Conservation (phyloP, 2,113 vertebrate species). For the Tylochromis polylepis region DNA sequence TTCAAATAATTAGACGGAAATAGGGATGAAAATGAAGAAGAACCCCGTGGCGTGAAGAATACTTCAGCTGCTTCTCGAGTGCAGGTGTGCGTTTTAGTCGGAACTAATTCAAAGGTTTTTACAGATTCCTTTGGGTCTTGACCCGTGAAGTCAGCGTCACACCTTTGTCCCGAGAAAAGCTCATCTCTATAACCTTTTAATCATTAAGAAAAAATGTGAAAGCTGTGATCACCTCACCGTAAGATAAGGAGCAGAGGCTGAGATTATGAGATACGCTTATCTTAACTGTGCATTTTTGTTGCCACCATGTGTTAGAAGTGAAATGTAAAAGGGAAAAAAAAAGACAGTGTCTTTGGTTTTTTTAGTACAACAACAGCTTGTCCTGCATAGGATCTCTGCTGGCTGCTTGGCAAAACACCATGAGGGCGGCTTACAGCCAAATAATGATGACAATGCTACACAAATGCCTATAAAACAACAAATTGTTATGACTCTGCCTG, state of each 20-base stretch:
- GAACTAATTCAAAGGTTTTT: not conserved
- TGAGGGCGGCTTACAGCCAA: not conserved
- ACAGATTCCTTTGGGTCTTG: not conserved
- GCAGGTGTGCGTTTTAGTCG: not conserved
- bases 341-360: not conserved
- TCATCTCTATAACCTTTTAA: not conserved
- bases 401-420: not conserved
- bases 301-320: not conserved
- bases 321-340: not conserved
- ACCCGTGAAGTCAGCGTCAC: not conserved
- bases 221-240: not conserved
- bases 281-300: not conserved
- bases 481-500: not conserved
- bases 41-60: not conserved
- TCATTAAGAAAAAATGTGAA: not conserved
- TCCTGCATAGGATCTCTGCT: not conserved
- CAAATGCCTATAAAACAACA: not conserved
- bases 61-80: not conserved
- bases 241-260: not conserved
- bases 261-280: not conserved
- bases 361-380: not conserved
- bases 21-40: constrained; percentile 25
- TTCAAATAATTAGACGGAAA: constrained; percentile 36
- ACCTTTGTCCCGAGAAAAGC: not conserved
- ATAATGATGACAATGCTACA: not conserved